Evolutionary conservation across 2,113 vertebrate species (phyloP).

Genomic region (Plotosus lineatus): DNA sequence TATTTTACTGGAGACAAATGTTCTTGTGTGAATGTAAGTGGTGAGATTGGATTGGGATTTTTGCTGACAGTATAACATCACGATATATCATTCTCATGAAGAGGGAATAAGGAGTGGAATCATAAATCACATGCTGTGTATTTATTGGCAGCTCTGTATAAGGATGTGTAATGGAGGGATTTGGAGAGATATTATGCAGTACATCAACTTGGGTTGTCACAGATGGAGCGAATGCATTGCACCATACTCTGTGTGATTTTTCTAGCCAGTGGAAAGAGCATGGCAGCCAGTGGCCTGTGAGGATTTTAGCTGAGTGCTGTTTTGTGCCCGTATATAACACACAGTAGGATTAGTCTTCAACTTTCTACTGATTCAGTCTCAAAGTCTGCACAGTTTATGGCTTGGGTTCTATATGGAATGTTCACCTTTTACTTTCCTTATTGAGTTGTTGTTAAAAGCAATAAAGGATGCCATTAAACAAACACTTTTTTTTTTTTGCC

Average conservation of each 20-base stretch:
- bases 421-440: neutral
- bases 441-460: neutral
- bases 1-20: neutral
- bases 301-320: conserved; percentile 42
- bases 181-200: conserved; percentile 38
- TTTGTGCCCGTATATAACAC: conserved; percentile 51
- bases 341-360: conserved; percentile 36
- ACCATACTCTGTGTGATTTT: conserved; percentile 23
- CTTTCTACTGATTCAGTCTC: conserved; percentile 31
- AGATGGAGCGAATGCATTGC: conserved; percentile 37
- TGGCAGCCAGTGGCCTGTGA: conserved; percentile 34
- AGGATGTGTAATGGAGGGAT: conserved; percentile 11
- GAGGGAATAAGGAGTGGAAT: neutral
- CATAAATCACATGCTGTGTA: conserved; percentile 19
- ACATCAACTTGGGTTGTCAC: conserved; percentile 32
- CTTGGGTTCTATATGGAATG: neutral
- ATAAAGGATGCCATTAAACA: conserved; percentile 3
- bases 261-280: conserved; percentile 30
- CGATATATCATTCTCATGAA: neutral
- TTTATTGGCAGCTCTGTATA: conserved; percentile 30
- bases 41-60: neutral
- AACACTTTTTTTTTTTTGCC: neutral
- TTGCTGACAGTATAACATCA: neutral
- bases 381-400: conserved; percentile 12
- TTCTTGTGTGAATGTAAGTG: neutral